Percentiles rank a stretch among this genome's conserved stretches.
Evolutionary conservation across 2,113 vertebrate species (phyloP).

Genomic region (Calonectris borealis): DNA sequence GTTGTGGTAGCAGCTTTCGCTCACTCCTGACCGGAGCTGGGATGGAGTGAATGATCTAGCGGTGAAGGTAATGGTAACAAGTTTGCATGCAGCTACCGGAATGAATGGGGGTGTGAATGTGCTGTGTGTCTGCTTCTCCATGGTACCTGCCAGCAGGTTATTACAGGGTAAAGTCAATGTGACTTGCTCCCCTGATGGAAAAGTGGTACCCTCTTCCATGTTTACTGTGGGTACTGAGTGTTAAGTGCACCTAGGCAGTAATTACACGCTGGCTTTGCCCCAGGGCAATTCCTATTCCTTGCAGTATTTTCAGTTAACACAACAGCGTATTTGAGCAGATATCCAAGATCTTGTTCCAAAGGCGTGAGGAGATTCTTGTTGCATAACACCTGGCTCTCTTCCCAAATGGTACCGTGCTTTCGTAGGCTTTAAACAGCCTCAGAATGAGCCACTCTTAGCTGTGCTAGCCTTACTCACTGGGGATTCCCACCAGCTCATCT

Average conservation of each 20-base stretch:
- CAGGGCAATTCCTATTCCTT: background rate
- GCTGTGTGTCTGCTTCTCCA: background rate
- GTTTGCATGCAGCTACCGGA: background rate
- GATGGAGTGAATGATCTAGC: background rate
- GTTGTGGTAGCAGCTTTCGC: background rate
- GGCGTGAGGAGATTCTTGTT: background rate
- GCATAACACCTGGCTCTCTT: conserved; percentile 34
- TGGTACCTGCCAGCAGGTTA: background rate
- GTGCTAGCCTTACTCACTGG: background rate
- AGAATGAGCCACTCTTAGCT: background rate
- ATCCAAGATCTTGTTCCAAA: conserved; percentile 18
- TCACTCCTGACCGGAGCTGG: background rate
- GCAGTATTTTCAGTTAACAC: background rate
- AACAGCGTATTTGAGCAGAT: background rate
- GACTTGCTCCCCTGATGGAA: background rate
- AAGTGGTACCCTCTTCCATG: background rate
- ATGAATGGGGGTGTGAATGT: background rate
- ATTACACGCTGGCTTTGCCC: background rate
- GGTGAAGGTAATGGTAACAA: background rate
- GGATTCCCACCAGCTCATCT: background rate
- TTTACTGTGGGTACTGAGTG: background rate
- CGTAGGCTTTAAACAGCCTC: conserved; percentile 35
- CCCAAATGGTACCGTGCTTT: conserved; percentile 26
- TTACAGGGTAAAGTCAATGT: background rate
- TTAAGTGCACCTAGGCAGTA: background rate